Evolutionary conservation across 2,113 vertebrate species (phyloP).

Genomic region (Podarcis muralis): DNA sequence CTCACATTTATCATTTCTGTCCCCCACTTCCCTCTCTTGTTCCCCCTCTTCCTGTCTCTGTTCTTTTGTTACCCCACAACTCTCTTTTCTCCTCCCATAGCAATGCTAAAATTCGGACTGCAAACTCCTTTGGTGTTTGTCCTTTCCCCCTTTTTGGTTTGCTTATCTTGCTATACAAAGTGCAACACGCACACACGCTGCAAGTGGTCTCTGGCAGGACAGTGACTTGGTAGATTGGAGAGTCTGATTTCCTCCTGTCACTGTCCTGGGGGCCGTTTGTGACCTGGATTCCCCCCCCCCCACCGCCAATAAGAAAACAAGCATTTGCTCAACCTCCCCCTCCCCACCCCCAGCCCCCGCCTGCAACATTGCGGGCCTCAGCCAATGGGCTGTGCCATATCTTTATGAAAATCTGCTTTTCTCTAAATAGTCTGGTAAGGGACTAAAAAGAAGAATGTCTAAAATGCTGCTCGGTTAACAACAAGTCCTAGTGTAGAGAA

Average conservation of each 20-base stretch:
- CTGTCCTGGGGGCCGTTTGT: neutral
- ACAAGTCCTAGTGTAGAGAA: neutral
- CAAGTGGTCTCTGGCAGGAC: neutral
- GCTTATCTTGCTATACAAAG: neutral
- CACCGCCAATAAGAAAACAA: neutral
- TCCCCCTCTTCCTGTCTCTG: neutral
- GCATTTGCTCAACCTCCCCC: fast-evolving
- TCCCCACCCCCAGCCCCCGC: neutral
- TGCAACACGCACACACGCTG: neutral
- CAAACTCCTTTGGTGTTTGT: neutral
- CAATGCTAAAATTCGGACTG: neutral
- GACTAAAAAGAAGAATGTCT: constrained; percentile 58
- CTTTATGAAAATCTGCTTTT: constrained; percentile 39
- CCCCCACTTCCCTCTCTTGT: neutral
- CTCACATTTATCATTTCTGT: too few relatives aligned
- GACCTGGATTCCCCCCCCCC: neutral
- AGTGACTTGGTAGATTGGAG: neutral
- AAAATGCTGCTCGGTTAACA: constrained; percentile 41
- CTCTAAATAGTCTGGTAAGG: constrained; percentile 65
- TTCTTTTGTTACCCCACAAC: neutral
- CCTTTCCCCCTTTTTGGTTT: too few relatives aligned
- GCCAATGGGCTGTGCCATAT: neutral
- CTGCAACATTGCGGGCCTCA: neutral
- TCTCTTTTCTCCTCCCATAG: neutral
- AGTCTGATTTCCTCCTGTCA: neutral